These are phyloP conservation scores for Heterohyrax brucei DNA, from an alignment of 2,797 vertebrate genomes.

Conservation along the genomic window DNA sequence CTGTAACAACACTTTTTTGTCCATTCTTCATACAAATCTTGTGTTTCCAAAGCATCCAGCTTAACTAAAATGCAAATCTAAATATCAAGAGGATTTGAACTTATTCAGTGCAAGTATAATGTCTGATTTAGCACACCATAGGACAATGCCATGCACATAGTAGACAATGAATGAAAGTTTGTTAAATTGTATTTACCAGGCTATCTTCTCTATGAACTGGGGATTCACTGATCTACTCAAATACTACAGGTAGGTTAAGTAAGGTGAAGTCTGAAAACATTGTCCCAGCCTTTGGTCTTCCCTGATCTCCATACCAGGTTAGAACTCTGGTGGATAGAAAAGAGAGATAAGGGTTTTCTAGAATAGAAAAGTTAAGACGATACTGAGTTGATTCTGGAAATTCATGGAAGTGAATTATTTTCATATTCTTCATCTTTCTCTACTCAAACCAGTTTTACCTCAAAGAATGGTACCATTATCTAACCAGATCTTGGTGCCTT, in stretches of 20 bases:
- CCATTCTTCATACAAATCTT: background rate
- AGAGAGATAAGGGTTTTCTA: conserved; percentile 5
- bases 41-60: background rate
- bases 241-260: background rate
- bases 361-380: background rate
- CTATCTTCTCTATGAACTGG: background rate
- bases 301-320: background rate
- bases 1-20: background rate
- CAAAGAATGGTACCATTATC: background rate
- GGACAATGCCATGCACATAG: background rate
- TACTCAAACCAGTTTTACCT: background rate
- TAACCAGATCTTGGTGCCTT: background rate
- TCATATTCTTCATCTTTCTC: background rate
- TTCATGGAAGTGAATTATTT: background rate
- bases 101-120: background rate
- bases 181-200: background rate
- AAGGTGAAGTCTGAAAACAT: background rate
- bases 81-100: background rate
- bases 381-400: background rate
- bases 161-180: background rate
- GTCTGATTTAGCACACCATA: background rate
- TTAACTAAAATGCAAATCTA: background rate
- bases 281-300: background rate
- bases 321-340: background rate
- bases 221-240: background rate